These are phyloP conservation scores for Hoplodrina ambigua DNA, from an alignment of 2,888 invertebrate species.

Conservation along the genomic window DNA sequence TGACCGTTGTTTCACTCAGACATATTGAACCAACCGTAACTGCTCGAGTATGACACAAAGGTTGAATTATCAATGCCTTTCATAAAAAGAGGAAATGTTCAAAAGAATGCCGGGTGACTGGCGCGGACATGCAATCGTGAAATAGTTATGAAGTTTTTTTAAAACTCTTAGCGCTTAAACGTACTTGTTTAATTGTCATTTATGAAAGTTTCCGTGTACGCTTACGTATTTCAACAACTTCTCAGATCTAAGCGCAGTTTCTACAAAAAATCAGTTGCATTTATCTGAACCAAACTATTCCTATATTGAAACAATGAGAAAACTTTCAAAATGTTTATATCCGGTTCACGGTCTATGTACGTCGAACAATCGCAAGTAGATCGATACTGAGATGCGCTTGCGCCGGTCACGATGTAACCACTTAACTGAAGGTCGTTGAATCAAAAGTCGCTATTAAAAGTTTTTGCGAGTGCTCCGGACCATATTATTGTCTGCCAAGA, in stretches of 20 bases:
- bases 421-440: conserved; percentile 72
- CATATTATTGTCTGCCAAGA: conserved; percentile 64
- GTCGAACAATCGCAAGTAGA: conserved; percentile 69
- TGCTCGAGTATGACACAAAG: conserved; percentile 65
- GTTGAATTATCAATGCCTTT: conserved; percentile 71
- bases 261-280: conserved; percentile 16
- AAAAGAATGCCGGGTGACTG: conserved; percentile 58
- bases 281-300: conserved; percentile 33
- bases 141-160: conserved; percentile 51
- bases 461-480: conserved; percentile 72
- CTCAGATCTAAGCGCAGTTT: conserved; percentile 10
- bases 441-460: conserved; percentile 61
- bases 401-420: conserved; percentile 61
- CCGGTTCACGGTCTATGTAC: conserved; percentile 71
- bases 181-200: conserved; percentile 36
- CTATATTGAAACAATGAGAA: conserved; percentile 64
- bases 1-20: conserved; percentile 73
- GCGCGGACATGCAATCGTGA: conserved; percentile 63
- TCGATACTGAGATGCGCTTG: conserved; percentile 67
- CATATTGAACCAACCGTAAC: conserved; percentile 67
- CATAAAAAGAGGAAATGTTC: conserved; percentile 67
- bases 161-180: conserved; percentile 23
- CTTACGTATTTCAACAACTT: conserved; percentile 31
- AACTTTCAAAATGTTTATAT: conserved; percentile 66
- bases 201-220: conserved; percentile 49